These are phyloP conservation scores for Mythimna lalbum DNA, from an alignment of 2,888 invertebrate genomes.

Conservation along the genomic window DNA sequence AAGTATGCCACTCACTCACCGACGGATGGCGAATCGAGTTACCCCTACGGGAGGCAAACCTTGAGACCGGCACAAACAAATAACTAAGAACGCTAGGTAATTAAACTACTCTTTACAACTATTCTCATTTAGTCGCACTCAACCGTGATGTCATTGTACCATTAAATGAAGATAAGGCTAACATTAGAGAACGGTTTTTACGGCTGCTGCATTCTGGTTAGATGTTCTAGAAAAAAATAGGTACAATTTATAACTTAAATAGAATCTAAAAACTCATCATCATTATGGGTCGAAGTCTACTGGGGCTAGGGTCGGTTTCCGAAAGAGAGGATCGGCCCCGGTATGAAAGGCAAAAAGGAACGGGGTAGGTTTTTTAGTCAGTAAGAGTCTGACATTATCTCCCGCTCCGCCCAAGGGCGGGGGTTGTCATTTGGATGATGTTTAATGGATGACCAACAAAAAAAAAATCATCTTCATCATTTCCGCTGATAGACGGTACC, in stretches of 20 bases:
- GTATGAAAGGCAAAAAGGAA: too few species aligned
- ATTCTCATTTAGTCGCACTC: conserved; percentile 73
- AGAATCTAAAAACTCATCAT: too few species aligned
- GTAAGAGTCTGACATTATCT: too few species aligned
- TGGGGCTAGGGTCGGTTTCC: too few species aligned
- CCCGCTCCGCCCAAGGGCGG: too few species aligned
- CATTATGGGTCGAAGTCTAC: too few species aligned
- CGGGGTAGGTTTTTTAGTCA: too few species aligned
- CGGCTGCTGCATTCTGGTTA: conserved; percentile 14
- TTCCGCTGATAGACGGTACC: too few species aligned
- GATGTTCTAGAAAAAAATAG: conserved; percentile 16
- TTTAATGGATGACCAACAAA: too few species aligned
- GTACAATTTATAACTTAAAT: conserved; percentile 6
- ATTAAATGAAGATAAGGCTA: conserved; percentile 53
- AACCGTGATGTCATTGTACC: conserved; percentile 50
- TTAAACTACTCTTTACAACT: conserved; percentile 77
- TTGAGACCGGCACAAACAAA: conserved; percentile 82
- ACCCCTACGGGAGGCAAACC: conserved; percentile 77
- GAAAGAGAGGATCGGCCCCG: too few species aligned
- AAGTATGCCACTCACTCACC: conserved; percentile 88
- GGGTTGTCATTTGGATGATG: too few species aligned
- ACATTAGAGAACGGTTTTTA: conserved; percentile 33
- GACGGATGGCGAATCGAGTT: conserved; percentile 84
- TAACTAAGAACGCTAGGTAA: conserved; percentile 79
- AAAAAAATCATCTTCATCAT: neutral